These are phyloP conservation scores for Luffia ferchaultella DNA, from an alignment of 2,888 invertebrate species.

Conservation along the genomic window DNA sequence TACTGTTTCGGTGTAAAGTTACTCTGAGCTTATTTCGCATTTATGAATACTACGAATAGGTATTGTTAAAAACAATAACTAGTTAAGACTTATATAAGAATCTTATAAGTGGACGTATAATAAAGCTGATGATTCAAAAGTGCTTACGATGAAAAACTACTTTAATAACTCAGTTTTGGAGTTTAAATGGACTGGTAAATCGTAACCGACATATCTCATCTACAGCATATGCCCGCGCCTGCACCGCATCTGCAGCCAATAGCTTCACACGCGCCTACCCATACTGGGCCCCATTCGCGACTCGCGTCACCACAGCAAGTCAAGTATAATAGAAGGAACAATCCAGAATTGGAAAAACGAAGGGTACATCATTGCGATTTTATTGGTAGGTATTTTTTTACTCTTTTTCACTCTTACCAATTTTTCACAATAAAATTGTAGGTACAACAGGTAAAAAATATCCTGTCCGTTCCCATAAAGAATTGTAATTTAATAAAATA, in stretches of 20 bases:
- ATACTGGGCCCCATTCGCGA: conserved; percentile 30
- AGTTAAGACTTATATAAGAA: too few species aligned
- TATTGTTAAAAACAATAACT: too few species aligned
- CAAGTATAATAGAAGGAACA: conserved; percentile 93
- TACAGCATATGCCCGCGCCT: conserved; percentile 15
- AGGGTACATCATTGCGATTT: conserved; percentile 97
- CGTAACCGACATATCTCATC: conserved; percentile 2
- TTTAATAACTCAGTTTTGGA: too few species aligned
- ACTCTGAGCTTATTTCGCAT: too few species aligned
- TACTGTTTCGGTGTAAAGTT: too few species aligned
- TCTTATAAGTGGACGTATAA: too few species aligned
- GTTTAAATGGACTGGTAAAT: too few species aligned
- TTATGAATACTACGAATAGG: too few species aligned
- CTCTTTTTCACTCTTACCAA: neutral
- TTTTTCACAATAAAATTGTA: neutral
- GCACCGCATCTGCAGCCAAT: conserved; percentile 24
- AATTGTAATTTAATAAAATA: neutral
- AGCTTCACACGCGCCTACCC: conserved; percentile 19
- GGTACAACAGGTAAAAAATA: neutral
- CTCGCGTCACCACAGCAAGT: conserved; percentile 43
- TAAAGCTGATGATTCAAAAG: too few species aligned
- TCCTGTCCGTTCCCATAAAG: neutral
- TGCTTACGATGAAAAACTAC: too few species aligned
- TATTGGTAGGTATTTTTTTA: conserved; percentile 73
- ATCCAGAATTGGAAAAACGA: conserved; percentile 95